Evolutionary conservation across 1,140 invertebrate species (phyloP), one percentile per base, ranked within the genome.

Genomic region (Sarcophaga peregrina): DNA sequence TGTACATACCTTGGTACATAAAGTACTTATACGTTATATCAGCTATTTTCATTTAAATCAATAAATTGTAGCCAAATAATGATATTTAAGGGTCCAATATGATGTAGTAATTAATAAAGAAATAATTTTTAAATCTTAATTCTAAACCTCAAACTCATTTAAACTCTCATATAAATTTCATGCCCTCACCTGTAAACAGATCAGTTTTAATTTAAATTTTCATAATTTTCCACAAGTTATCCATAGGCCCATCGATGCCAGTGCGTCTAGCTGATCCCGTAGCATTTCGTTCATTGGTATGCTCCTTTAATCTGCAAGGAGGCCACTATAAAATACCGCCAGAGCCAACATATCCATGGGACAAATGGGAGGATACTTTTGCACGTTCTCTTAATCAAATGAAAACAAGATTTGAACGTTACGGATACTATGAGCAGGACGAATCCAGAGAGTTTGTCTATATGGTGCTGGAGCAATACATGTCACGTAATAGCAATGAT

Each of bases 301-400:
- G 89, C 47, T 88, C 87, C 5, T 88, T 82, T n/a, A 87, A 74
- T 1, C 74, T 90, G 15, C 89, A 90, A 75, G 89, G 89, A 10
- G 87, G 87, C 10, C 84, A 84, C 45, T 90, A 89, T 62, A 83
- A 20, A 8, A 48, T 90, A 74, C 89, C 89, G 10, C 87, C 85
- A 0, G 84, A 82, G 3, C 89, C 89, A 8, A 84, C 86, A 37
- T 89, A 88, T 85, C 86, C 87, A 0, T 90, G 88, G 88, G 86
- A 90, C 25, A 90, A 90, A 72, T 90, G 88, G 88, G 87, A 89
- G 58, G 73, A 48, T 25, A 88, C 83, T 1, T 89, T 89, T 75
- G 88, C 87, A 11, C 80, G 88, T 45, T 89, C 87, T 54, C 80
- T 89, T 58, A 80, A 73, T 13, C 17, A 83, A 45, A 50, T 88